Percentiles rank a stretch among this genome's conserved stretches.
phyloP scores from a whole-genome alignment of 2,113 vertebrate genomes.

The Saccopteryx bilineata region DNA sequence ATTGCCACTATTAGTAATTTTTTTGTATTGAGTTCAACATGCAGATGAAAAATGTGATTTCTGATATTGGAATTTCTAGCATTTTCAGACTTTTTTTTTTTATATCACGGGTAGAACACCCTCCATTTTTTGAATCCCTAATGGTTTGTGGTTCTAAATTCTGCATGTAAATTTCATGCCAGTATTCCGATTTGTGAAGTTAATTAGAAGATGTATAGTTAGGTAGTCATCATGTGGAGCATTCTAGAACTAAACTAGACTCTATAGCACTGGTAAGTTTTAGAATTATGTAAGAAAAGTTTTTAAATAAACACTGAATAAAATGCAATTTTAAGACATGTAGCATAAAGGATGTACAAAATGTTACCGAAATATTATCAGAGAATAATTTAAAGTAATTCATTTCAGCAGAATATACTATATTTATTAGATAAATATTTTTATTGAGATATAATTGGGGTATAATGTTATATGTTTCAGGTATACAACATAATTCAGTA shows the following conservation, averaged over 20 bases:
- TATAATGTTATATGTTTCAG: neutral
- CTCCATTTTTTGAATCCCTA: constrained; percentile 68
- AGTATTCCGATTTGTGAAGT: constrained; percentile 72
- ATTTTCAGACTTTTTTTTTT: constrained; percentile 40
- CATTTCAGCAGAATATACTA: neutral
- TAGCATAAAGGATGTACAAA: neutral
- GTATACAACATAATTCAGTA: neutral
- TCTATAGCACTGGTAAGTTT: constrained; percentile 22
- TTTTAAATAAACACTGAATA: constrained; percentile 4
- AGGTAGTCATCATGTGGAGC: neutral
- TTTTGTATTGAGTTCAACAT: neutral
- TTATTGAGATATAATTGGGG: neutral
- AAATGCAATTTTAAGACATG: neutral
- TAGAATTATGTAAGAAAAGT: neutral
- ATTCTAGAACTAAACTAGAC: constrained; percentile 59
- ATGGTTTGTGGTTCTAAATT: constrained; percentile 60
- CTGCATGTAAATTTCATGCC: constrained; percentile 72
- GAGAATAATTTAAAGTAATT: neutral
- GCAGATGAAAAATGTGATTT: neutral
- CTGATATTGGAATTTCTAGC: constrained; percentile 51
- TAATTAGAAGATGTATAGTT: constrained; percentile 71
- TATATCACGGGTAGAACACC: constrained; percentile 28
- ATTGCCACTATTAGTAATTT: neutral
- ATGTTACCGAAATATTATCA: neutral
- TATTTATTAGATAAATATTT: neutral